Evolutionary conservation across 2,797 vertebrate species (phyloP).

Genomic region (Semaprochilodus insignis): DNA sequence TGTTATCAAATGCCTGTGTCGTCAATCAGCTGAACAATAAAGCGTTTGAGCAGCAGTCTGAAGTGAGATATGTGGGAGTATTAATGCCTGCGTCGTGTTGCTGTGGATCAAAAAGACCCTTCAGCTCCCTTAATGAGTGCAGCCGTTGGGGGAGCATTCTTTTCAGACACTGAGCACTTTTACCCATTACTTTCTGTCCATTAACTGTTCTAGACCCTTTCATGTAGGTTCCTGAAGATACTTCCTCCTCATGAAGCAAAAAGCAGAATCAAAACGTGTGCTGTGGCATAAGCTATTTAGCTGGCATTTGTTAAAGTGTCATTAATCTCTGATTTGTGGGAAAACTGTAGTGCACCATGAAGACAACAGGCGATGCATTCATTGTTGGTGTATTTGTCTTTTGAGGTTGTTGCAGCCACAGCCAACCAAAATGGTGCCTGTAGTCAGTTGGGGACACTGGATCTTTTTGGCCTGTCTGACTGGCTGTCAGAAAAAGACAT

Average conservation of each 20-base stretch:
- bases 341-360: too few relatives aligned
- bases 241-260: too few relatives aligned
- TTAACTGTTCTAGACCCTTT: too few relatives aligned
- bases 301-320: too few relatives aligned
- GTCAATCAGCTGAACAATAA: conserved; percentile 48
- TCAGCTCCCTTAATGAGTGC: conserved; percentile 47
- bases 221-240: too few relatives aligned
- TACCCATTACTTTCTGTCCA: too few relatives aligned
- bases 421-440: too few relatives aligned
- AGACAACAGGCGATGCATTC: background rate
- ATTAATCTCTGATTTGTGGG: background rate
- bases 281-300: too few relatives aligned
- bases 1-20: conserved; percentile 40
- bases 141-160: too few relatives aligned
- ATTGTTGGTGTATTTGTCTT: background rate
- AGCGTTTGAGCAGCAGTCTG: conserved; percentile 49
- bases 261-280: too few relatives aligned
- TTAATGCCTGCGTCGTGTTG: conserved; percentile 60
- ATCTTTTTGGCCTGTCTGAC: background rate
- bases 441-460: background rate
- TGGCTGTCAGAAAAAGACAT: background rate
- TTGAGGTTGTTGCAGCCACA: background rate
- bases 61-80: conserved; percentile 58
- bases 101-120: conserved; percentile 54
- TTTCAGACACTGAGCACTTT: too few relatives aligned